Base-by-base conservation (phyloP, 64 coral and sea anemone genomes). In the Stichodactyla helianthus region DNA sequence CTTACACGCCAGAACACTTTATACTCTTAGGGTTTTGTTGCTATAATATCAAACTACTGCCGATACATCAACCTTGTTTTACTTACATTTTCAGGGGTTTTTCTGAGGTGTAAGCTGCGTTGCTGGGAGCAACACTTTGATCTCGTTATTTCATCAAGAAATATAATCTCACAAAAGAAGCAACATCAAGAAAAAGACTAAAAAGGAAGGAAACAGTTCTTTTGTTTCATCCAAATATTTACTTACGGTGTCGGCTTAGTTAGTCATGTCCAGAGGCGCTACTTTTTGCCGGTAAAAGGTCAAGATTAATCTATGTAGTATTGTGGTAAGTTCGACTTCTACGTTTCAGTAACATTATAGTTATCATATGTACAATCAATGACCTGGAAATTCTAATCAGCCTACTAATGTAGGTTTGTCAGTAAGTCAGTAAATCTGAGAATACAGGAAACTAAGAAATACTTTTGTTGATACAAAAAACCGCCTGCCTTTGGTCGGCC, bases 191-290 rank as follows among this genome's bases (percentile, higher is more conserved):
- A 23, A 74, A 74, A 74, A 74, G 25, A 13, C 17, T 10, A 11
- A 74, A 74, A 74, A 74, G 68, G 25, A 74, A 74, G 68, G 68
- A 74, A 74, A 23, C 68, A 74, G 68, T 74, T 74, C 68, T 74
- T 74, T 31, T 74, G 22, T 74, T 74, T 13, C 25, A 31, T 27
- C 68, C 12, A 74, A 71, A 74, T 74, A 74, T 74, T 74, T 74
- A 74, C 68, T 31, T 74, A 74, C 10, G 0, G 1, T 74, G 68
- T 74, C 68, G 68, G 25, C 62, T 65, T 65, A 65, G 20, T 65
- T 28, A 23, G 12, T 6, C 25, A 27, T 74, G 68, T 23, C 68
- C 26, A 13, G n/a, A 26, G 68, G 68, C 68, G 68, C 55, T 31
- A 14, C 25, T 25, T 6, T 22, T 8, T 20, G 19, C 63, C 6